A percentile compares a stretch with the other conserved stretches of the same genome.
phyloP scores from a whole-genome alignment of 2,888 invertebrate genomes.

The Amorpha juglandis region DNA sequence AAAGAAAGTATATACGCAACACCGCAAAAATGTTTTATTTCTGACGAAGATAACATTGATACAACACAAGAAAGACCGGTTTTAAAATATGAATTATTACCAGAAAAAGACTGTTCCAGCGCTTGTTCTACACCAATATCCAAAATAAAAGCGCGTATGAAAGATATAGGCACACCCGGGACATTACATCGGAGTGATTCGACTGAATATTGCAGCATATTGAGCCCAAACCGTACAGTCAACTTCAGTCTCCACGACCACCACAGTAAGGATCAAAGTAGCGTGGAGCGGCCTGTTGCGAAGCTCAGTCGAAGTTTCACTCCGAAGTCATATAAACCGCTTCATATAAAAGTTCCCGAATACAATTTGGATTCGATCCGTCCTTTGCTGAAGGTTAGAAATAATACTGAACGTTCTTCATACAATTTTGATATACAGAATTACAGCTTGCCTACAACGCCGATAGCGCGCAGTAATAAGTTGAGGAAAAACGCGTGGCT shows the following conservation, averaged over 20 bases:
- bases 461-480: constrained; percentile 83
- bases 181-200: constrained; percentile 75
- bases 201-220: constrained; percentile 78
- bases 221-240: constrained; percentile 68
- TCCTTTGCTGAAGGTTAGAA: constrained; percentile 62
- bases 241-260: constrained; percentile 56
- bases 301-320: constrained; percentile 77
- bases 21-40: constrained; percentile 63
- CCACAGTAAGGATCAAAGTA: constrained; percentile 53
- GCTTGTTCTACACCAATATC: constrained; percentile 74
- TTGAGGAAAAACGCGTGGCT: constrained; percentile 83
- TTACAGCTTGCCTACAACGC: constrained; percentile 78
- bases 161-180: constrained; percentile 67
- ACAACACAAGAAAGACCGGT: constrained; percentile 37
- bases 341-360: constrained; percentile 78
- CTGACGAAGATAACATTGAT: constrained; percentile 55
- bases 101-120: constrained; percentile 65
- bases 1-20: constrained; percentile 42
- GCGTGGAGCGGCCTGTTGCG: constrained; percentile 53
- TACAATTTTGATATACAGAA: constrained; percentile 79
- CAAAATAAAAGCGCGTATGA: constrained; percentile 64
- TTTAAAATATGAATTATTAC: constrained; percentile 55
- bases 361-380: constrained; percentile 70
- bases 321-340: constrained; percentile 75
- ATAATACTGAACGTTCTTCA: constrained; percentile 57